phyloP scores from a whole-genome alignment of 2,113 vertebrate genomes.

The Bufo gargarizans region DNA sequence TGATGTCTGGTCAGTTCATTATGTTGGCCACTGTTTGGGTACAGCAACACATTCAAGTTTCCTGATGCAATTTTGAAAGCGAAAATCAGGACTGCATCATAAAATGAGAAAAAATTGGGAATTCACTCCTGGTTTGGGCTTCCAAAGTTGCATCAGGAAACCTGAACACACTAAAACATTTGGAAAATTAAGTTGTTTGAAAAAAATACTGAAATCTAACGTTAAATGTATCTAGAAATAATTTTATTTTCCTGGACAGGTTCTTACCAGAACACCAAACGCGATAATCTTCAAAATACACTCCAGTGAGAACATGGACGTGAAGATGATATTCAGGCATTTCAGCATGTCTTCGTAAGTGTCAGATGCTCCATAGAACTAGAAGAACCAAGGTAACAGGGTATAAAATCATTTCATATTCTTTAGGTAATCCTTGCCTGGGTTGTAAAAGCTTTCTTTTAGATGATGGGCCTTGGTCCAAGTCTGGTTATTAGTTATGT shows the following conservation, averaged over 20 bases:
- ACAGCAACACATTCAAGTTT: too few relatives aligned
- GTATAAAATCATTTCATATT: background rate
- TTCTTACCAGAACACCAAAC: constrained; percentile 88
- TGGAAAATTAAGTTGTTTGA: too few relatives aligned
- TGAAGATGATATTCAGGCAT: constrained; percentile 94
- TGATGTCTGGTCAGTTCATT: too few relatives aligned
- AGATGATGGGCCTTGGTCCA: background rate
- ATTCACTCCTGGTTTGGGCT: too few relatives aligned
- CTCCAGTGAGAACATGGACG: constrained; percentile 93
- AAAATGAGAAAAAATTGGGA: too few relatives aligned
- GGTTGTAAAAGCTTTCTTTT: background rate
- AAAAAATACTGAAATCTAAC: background rate
- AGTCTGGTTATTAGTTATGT: background rate
- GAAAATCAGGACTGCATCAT: too few relatives aligned
- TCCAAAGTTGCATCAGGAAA: too few relatives aligned
- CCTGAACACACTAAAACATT: too few relatives aligned
- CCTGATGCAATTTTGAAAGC: too few relatives aligned
- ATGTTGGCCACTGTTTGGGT: too few relatives aligned
- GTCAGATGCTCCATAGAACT: constrained; percentile 90
- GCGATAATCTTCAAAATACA: constrained; percentile 95
- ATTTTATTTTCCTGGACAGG: background rate
- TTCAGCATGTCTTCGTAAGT: constrained; percentile 93
- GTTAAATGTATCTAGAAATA: background rate
- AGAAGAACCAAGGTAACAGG: constrained; percentile 43
- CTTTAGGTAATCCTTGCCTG: background rate